Evolutionary conservation across 92 coral and sea anemone genomes (phyloP), one percentile per base, ranked within the genome.

Genomic region (Phenganax subtilis): DNA sequence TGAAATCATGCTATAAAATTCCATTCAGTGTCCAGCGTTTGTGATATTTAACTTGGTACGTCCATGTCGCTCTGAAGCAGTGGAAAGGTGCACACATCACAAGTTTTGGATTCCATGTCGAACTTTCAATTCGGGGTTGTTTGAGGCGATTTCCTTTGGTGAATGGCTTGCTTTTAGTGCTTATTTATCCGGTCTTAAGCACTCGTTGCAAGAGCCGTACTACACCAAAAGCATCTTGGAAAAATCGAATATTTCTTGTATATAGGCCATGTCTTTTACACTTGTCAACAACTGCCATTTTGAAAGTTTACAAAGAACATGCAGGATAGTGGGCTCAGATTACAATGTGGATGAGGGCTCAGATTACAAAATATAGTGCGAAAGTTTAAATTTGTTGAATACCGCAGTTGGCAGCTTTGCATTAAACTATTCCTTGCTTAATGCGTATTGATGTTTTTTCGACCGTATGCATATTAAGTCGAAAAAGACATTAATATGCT

Each of bases 321-420:
- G 0, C 67, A 15, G 67, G 67, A 61, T 28, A 61, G 67, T 61
- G 47, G 47, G 47, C 25, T 61, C 28, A 15, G 28, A 15, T 61
- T 1, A 15, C 25, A 37, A 37, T 37, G 47, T 37, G 47, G 47
- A 7, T 61, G 67, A 7, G 10, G 67, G 67, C 67, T 61, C 15
- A 12, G 25, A 61, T 58, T 58, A 61, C 11, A 61, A 7, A 61
- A 12, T 14, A 7, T 61, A 61, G 67, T 25, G 67, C 11, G 67
- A 61, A 61, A 61, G 15, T 61, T 58, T 58, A 58, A 58, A 58
- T 58, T 58, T 58, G 14, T 58, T 58, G 63, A 58, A 58, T 58
- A 12, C 63, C 63, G 67, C 8, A 28, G 47, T 37, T 5, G 47
- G 47, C 47, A 37, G 47, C 47, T 37, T 37, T 37, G 47, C 47